These are phyloP conservation scores for Plectrocnemia conspersa DNA, from an alignment of 1,140 invertebrate species.

Conservation along the genomic window DNA sequence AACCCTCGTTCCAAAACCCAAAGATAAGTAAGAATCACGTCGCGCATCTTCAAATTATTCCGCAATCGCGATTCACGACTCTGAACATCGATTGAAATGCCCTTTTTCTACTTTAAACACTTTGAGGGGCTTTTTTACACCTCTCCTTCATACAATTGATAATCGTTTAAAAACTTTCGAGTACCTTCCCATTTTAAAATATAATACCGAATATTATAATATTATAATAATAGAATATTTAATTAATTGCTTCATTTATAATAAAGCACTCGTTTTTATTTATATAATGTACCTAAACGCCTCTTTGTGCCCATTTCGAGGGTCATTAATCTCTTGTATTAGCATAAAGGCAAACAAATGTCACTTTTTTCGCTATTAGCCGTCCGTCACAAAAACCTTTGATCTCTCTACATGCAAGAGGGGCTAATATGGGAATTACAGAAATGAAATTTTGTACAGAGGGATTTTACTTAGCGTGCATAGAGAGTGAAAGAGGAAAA, in stretches of 20 bases:
- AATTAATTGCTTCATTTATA: too few species aligned
- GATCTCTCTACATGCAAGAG: constrained; percentile 13
- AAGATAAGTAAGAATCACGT: constrained; percentile 10
- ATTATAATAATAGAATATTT: too few species aligned
- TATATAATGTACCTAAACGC: too few species aligned
- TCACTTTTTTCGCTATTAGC: constrained; percentile 8
- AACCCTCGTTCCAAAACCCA: constrained; percentile 8
- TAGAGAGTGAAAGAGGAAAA: too few species aligned
- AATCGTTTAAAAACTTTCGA: too few species aligned
- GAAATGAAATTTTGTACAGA: neutral
- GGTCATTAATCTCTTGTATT: constrained; percentile 18
- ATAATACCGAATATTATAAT: too few species aligned
- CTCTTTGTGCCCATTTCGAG: constrained; percentile 9
- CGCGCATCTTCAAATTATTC: constrained; percentile 21
- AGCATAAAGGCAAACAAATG: constrained; percentile 20
- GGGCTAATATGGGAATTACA: constrained; percentile 5
- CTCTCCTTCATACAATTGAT: too few species aligned
- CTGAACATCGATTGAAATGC: constrained; percentile 15
- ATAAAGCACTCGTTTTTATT: too few species aligned
- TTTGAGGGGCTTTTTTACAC: too few species aligned
- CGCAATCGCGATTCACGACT: constrained; percentile 21
- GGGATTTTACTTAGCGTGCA: too few species aligned
- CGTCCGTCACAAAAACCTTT: constrained; percentile 14
- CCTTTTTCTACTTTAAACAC: too few species aligned
- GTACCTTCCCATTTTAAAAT: too few species aligned